phyloP scores from a whole-genome alignment of 1,140 invertebrate species.

The Phocides pigmalion region DNA sequence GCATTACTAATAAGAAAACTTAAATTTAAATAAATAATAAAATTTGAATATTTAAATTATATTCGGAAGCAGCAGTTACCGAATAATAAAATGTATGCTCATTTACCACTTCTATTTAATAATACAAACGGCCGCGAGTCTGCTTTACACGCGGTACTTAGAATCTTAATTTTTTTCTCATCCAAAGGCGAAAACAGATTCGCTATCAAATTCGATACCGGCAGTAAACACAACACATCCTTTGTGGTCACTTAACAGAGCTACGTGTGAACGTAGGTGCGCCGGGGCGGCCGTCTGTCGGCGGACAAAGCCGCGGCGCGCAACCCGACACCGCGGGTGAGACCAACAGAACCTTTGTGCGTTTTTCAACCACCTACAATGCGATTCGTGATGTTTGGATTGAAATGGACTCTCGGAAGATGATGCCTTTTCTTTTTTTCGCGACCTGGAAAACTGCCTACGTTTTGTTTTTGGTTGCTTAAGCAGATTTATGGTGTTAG shows the following conservation, averaged over 20 bases:
- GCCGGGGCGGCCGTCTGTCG: conserved; percentile 8
- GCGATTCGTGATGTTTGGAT: conserved; percentile 17
- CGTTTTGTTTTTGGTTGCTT: not conserved
- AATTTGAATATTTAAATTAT: too few species aligned
- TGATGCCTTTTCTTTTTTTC: conserved; percentile 18
- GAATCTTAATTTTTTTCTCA: conserved; percentile 5
- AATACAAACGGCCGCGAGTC: too few species aligned
- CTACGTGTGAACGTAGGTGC: conserved; percentile 22
- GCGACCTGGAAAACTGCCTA: conserved; percentile 16
- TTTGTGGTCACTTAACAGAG: conserved; percentile 2
- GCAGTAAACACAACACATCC: not conserved
- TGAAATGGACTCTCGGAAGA: conserved; percentile 24
- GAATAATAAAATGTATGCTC: too few species aligned
- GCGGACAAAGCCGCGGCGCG: conserved; percentile 3
- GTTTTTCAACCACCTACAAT: conserved; percentile 11
- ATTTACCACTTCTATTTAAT: too few species aligned
- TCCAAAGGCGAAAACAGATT: conserved; percentile 10
- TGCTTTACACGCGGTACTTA: too few species aligned
- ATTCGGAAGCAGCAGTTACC: too few species aligned
- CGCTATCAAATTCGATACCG: conserved; percentile 24
- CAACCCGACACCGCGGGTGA: conserved; percentile 28
- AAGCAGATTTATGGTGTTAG: conserved; percentile 7
- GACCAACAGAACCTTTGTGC: conserved; percentile 16
- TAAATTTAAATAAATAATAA: too few species aligned
- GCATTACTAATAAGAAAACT: too few species aligned